These are phyloP conservation scores for Stictocephala bisonia DNA, from an alignment of 2,888 invertebrate species.

Conservation along the genomic window DNA sequence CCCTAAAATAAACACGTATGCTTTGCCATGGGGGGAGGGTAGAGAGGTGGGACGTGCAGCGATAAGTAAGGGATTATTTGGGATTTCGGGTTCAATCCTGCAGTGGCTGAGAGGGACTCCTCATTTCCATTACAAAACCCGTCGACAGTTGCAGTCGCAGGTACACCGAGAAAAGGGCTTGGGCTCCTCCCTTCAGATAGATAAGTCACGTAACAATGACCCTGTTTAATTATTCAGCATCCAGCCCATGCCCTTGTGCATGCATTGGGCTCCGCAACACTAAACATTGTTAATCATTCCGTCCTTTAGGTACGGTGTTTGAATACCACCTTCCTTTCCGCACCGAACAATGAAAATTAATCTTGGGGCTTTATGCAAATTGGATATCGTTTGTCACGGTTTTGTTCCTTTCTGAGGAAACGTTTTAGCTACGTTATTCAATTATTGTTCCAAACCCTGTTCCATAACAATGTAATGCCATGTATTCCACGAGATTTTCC, in stretches of 20 bases:
- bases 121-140: constrained; percentile 33
- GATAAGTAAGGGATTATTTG: constrained; percentile 37
- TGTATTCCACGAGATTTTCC: no score
- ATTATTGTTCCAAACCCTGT: no score
- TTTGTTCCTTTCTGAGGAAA: no score
- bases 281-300: constrained; percentile 37
- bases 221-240: constrained; percentile 21
- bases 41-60: not conserved
- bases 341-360: no score
- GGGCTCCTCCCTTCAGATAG: no score
- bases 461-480: no score
- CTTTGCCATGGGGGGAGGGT: not conserved
- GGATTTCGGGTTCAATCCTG: constrained; percentile 24
- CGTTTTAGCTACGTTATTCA: no score
- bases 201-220: constrained; percentile 24
- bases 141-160: constrained; percentile 26
- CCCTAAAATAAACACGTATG: constrained; percentile 30
- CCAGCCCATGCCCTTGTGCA: constrained; percentile 11
- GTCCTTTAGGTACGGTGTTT: constrained; percentile 8
- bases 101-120: not conserved
- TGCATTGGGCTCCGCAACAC: constrained; percentile 10
- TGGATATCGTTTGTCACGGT: no score
- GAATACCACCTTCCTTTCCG: not conserved
- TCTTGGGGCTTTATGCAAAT: no score
- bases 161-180: constrained; percentile 14